Conservation (phyloP, 2,888 invertebrate genomes). For the Gnatocerus cornutus region DNA sequence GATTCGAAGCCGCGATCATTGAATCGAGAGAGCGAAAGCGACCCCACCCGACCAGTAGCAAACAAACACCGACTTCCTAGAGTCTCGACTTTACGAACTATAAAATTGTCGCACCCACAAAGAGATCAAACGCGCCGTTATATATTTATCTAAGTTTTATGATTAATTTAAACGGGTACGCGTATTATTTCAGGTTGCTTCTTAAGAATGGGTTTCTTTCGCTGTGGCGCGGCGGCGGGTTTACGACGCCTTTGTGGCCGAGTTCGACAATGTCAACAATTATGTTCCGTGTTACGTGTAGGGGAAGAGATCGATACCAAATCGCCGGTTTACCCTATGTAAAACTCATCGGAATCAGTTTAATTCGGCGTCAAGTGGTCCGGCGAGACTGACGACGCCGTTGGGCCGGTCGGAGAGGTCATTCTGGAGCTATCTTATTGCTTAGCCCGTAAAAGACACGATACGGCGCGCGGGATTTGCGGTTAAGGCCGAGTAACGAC, state of each 20-base stretch:
- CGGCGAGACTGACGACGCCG: constrained; percentile 65
- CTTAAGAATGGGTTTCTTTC: constrained; percentile 60
- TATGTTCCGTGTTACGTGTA: constrained; percentile 36
- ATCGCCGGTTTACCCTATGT: constrained; percentile 51
- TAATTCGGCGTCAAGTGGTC: constrained; percentile 66
- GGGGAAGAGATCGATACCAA: constrained; percentile 25
- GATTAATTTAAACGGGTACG: constrained; percentile 64
- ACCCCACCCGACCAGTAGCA: constrained; percentile 47
- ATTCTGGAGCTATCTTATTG: constrained; percentile 68
- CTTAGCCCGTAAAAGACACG: constrained; percentile 68
- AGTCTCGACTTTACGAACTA: constrained; percentile 57
- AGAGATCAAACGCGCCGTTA: constrained; percentile 66
- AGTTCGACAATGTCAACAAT: constrained; percentile 58
- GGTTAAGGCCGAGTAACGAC: constrained; percentile 69
- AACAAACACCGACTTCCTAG: constrained; percentile 57
- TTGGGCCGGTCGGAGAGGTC: constrained; percentile 68
- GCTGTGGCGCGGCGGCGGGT: constrained; percentile 50
- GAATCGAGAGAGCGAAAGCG: constrained; percentile 57
- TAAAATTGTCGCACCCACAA: constrained; percentile 67
- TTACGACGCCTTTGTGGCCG: constrained; percentile 59
- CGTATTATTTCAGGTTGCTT: constrained; percentile 67
- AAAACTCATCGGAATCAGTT: constrained; percentile 60
- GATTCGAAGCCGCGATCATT: constrained; percentile 66
- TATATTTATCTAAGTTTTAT: constrained; percentile 68
- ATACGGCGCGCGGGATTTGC: constrained; percentile 69